Conservation (phyloP, 2,888 invertebrate genomes). For the Melikaiella ostensackeni region DNA sequence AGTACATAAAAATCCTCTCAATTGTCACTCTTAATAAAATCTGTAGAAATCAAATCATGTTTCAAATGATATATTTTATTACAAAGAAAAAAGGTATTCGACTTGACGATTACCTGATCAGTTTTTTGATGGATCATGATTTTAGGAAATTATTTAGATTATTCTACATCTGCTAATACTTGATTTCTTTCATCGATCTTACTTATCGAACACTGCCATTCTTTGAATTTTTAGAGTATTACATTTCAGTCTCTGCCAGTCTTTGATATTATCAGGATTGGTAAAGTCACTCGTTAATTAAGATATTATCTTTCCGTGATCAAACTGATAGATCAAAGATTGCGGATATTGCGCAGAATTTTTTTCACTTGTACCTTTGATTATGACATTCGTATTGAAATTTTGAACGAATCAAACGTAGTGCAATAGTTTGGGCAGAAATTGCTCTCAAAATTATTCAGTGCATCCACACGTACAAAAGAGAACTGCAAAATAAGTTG, state of each 20-base stretch:
- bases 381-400: not conserved
- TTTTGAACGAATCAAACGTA: no score
- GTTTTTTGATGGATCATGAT: not conserved
- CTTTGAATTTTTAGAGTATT: not conserved
- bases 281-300: not conserved
- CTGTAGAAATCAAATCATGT: no score
- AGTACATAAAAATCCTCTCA: not conserved
- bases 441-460: not conserved
- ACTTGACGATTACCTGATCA: not conserved
- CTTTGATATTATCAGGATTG: not conserved
- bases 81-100: no score
- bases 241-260: not conserved
- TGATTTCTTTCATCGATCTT: conserved; percentile 9
- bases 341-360: not conserved
- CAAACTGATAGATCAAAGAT: not conserved
- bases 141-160: not conserved
- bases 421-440: no score
- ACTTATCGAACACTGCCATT: not conserved
- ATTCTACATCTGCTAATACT: conserved; percentile 8
- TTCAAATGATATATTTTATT: no score
- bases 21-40: not conserved
- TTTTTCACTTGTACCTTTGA: not conserved
- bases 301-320: not conserved
- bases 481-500: no score
- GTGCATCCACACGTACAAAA: not conserved